Evolutionary conservation across 2,113 vertebrate species (phyloP).

Genomic region (Lepidothrix coronata): DNA sequence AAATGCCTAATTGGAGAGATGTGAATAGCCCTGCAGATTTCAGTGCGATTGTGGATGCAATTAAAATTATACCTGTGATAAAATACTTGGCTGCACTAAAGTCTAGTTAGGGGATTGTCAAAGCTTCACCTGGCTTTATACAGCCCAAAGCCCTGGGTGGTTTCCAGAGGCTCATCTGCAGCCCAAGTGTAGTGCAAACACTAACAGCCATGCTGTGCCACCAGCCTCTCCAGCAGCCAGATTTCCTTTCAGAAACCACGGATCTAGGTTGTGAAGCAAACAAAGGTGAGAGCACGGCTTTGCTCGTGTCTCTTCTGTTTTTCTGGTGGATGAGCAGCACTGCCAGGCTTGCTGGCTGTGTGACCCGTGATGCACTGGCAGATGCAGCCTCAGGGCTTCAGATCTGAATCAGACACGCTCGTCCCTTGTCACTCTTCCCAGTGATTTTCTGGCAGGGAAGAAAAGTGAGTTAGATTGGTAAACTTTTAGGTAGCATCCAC

Average conservation of each 20-base stretch:
- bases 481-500: neutral
- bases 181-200: accelerated
- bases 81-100: neutral
- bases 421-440: neutral
- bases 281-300: neutral
- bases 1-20: neutral
- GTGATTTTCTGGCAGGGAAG: neutral
- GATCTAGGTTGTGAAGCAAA: neutral
- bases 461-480: neutral
- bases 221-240: neutral
- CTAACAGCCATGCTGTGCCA: neutral
- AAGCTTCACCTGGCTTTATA: neutral
- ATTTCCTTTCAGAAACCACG: neutral
- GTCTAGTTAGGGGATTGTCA: neutral
- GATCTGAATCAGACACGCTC: neutral
- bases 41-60: neutral
- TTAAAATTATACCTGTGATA: neutral
- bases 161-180: neutral
- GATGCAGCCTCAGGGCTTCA: neutral
- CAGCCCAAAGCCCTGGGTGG: neutral
- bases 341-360: accelerated
- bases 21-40: neutral
- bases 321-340: neutral
- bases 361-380: neutral
- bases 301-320: neutral